Percentiles rank a stretch among this genome's conserved stretches.
Conservation (phyloP, 2,797 vertebrate species). For the Artibeus jamaicensis region DNA sequence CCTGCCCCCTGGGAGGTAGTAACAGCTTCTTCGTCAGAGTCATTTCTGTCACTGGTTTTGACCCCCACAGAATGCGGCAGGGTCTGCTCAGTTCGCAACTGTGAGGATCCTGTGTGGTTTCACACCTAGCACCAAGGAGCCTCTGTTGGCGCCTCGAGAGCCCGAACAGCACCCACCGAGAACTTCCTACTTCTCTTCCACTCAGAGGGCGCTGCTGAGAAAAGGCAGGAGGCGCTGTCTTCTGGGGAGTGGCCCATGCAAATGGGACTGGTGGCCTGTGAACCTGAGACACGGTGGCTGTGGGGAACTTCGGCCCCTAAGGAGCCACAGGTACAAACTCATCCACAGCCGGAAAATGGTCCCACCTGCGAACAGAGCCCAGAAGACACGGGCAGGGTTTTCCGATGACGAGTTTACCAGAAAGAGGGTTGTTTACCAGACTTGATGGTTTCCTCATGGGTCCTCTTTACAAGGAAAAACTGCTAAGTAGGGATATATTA, state of each 20-base stretch:
- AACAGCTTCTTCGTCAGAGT: not conserved
- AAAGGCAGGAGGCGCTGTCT: not conserved
- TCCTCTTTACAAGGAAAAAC: not conserved
- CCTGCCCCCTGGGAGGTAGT: not conserved
- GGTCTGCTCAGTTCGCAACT: conserved; percentile 2
- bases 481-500: not conserved
- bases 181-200: not conserved
- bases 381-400: not conserved
- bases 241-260: not conserved
- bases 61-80: not conserved
- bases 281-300: not conserved
- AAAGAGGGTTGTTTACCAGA: not conserved
- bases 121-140: not conserved
- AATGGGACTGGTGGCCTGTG: not conserved
- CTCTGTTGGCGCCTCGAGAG: not conserved
- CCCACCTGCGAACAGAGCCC: not conserved
- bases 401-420: not conserved
- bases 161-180: not conserved
- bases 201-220: not conserved
- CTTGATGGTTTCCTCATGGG: not conserved
- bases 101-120: not conserved
- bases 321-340: not conserved
- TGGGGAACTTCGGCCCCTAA: not conserved
- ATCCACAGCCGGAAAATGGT: not conserved
- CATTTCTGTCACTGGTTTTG: not conserved